Evolutionary conservation across 2,797 vertebrate genomes (phyloP).

Genomic region (Pyrrhura leucotis): DNA sequence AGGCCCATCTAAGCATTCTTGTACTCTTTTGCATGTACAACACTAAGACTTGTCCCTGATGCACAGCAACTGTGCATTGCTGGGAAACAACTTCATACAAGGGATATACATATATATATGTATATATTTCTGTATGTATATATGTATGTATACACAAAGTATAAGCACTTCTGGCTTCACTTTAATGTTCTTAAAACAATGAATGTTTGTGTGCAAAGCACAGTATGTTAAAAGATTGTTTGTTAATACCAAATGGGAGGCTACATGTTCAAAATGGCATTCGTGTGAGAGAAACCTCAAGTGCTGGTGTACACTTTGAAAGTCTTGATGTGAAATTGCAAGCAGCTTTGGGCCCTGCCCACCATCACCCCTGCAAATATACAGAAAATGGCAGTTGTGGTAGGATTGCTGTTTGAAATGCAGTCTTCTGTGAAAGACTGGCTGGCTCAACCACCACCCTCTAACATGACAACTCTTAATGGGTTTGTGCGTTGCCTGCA

Average conservation of each 20-base stretch:
- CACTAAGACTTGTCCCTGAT: constrained; percentile 49
- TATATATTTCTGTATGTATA: constrained; percentile 72
- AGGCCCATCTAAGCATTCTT: background rate
- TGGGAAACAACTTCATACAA: constrained; percentile 71
- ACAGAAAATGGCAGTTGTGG: background rate
- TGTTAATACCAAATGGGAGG: constrained; percentile 60
- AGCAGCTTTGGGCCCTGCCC: constrained; percentile 45
- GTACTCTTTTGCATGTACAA: constrained; percentile 55
- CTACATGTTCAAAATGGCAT: constrained; percentile 41
- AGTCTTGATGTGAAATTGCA: constrained; percentile 18
- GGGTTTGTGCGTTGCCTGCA: background rate
- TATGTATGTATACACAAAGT: constrained; percentile 68
- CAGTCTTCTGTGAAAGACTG: background rate
- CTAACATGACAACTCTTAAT: background rate
- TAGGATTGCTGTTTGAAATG: constrained; percentile 16
- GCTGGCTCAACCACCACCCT: constrained; percentile 20
- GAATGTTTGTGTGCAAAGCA: constrained; percentile 82
- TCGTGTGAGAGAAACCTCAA: constrained; percentile 51
- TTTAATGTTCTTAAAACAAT: constrained; percentile 78
- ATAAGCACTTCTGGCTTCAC: constrained; percentile 83
- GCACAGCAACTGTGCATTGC: constrained; percentile 76
- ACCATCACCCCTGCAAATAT: background rate
- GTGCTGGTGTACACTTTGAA: constrained; percentile 45
- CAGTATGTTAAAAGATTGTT: constrained; percentile 74
- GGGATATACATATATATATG: constrained; percentile 68